These are phyloP conservation scores for Nycticryphes semicollaris DNA, from an alignment of 2,113 vertebrate genomes.

Conservation along the genomic window DNA sequence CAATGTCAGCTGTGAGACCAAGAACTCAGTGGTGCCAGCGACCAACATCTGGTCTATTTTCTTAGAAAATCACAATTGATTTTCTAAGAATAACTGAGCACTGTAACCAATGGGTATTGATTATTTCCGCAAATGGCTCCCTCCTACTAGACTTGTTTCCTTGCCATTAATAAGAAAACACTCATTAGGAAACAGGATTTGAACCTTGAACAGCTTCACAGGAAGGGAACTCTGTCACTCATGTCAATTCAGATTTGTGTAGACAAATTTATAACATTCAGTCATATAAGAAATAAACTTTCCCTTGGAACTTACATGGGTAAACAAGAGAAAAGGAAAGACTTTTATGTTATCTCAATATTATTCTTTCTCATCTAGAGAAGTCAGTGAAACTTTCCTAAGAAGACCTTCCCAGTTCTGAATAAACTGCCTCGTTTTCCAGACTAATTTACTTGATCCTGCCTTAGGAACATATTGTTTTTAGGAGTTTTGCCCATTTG, in stretches of 20 bases:
- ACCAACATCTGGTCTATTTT: neutral
- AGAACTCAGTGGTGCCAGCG: neutral
- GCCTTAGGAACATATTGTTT: neutral
- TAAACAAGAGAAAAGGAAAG: neutral
- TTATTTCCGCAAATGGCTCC: neutral
- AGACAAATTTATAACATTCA: neutral
- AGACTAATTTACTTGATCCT: neutral
- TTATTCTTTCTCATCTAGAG: neutral
- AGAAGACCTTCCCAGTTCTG: neutral
- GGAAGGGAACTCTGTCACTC: neutral
- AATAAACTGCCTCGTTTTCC: neutral
- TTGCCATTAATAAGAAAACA: neutral
- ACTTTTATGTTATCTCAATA: neutral
- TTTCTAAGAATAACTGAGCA: neutral
- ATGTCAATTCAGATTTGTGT: neutral
- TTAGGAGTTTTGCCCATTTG: neutral
- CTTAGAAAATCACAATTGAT: slow-evolving; percentile 16
- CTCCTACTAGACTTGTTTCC: neutral
- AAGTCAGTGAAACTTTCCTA: neutral
- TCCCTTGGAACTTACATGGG: neutral
- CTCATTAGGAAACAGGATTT: neutral
- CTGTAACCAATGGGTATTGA: neutral
- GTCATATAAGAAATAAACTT: neutral
- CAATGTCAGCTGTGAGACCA: neutral
- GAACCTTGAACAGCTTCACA: neutral